A percentile compares a stretch with the other conserved stretches of the same genome.
phyloP scores from a whole-genome alignment of 2,888 invertebrate species.

The Chrysopilus asiliformis region DNA sequence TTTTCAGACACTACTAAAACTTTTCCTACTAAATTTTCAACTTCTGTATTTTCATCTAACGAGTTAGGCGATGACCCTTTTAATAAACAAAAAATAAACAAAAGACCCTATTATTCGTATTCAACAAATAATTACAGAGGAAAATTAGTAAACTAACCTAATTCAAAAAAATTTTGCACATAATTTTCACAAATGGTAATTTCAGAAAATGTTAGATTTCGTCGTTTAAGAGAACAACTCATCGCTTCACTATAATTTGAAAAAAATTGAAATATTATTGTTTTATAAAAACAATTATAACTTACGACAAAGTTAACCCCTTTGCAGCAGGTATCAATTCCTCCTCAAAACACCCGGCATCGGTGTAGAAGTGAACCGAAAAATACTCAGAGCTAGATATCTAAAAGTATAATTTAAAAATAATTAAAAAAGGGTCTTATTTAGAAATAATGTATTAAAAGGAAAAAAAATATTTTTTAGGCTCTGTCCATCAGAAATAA shows the following conservation, averaged over 20 bases:
- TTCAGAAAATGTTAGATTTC: slow-evolving; percentile 40
- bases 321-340: slow-evolving; percentile 54
- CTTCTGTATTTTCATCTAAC: slow-evolving; percentile 34
- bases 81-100: no score
- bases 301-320: slow-evolving; percentile 53
- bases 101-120: no score
- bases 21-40: slow-evolving; percentile 33
- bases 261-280: slow-evolving; percentile 1
- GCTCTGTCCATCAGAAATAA: no score
- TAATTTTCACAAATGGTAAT: slow-evolving; percentile 34
- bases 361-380: slow-evolving; percentile 54
- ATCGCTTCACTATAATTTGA: slow-evolving; percentile 54
- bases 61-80: no score
- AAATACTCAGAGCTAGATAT: slow-evolving; percentile 61
- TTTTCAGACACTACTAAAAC: slow-evolving; percentile 31
- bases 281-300: slow-evolving; percentile 16
- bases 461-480: no score
- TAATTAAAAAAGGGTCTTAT: no score
- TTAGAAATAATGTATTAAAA: no score
- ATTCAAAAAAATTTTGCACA: slow-evolving; percentile 27
- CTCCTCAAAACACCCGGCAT: slow-evolving; percentile 40
- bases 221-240: slow-evolving; percentile 46
- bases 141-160: no score
- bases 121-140: no score
- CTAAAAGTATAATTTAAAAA: slow-evolving; percentile 34